Evolutionary conservation across 2,888 invertebrate genomes (phyloP).

Genomic region (Brenthis daphne): DNA sequence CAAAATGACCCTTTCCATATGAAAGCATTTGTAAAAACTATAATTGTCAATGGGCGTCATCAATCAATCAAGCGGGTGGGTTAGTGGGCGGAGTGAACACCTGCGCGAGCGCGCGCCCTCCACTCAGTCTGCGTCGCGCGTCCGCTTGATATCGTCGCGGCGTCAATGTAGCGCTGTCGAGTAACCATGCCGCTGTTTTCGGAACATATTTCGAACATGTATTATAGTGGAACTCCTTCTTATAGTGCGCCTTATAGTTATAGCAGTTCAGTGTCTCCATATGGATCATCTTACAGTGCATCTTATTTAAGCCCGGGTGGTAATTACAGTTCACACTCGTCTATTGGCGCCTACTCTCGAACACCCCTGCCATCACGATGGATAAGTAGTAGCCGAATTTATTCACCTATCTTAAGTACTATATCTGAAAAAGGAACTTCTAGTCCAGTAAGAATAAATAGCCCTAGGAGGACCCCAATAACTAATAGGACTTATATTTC

Average conservation of each 20-base stretch:
- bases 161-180: slow-evolving; percentile 62
- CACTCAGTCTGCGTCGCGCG: slow-evolving; percentile 49
- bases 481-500: slow-evolving; percentile 75
- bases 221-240: slow-evolving; percentile 76
- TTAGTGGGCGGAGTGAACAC: slow-evolving; percentile 53
- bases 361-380: slow-evolving; percentile 66
- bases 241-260: slow-evolving; percentile 76
- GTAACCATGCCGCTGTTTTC: slow-evolving; percentile 85
- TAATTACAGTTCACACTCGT: slow-evolving; percentile 73
- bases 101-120: slow-evolving; percentile 34
- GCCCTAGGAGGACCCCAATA: slow-evolving; percentile 74
- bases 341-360: slow-evolving; percentile 82
- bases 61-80: slow-evolving; percentile 67
- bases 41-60: slow-evolving; percentile 68
- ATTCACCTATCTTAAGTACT: slow-evolving; percentile 88
- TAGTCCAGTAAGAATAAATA: slow-evolving; percentile 68
- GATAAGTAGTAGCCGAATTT: slow-evolving; percentile 75
- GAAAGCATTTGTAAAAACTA: slow-evolving; percentile 16
- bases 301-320: slow-evolving; percentile 78
- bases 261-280: slow-evolving; percentile 67
- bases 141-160: slow-evolving; percentile 47
- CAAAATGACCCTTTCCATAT: neutral
- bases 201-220: slow-evolving; percentile 84
- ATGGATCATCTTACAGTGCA: slow-evolving; percentile 72
- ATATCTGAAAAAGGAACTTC: slow-evolving; percentile 80